phyloP scores from a whole-genome alignment of 2,113 vertebrate genomes.

The Camelus dromedarius region DNA sequence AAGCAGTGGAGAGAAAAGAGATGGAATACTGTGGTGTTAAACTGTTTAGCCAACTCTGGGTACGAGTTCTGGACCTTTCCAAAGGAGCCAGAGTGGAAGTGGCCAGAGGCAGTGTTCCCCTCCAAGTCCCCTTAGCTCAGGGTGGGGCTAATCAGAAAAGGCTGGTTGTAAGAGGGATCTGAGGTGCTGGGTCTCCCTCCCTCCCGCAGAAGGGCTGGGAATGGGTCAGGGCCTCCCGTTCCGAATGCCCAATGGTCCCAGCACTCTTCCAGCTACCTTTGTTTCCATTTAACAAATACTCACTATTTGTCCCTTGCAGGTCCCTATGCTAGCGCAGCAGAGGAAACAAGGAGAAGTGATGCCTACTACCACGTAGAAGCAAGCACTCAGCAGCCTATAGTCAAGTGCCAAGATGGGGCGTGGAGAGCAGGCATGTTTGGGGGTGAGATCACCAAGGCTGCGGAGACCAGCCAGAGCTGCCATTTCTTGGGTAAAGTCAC shows the following conservation, averaged over 20 bases:
- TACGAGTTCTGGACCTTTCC: neutral
- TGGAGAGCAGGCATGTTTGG: accelerated
- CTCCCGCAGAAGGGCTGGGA: neutral
- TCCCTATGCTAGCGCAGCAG: accelerated
- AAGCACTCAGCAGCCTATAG: accelerated
- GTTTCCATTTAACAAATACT: neutral
- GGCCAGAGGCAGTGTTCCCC: neutral
- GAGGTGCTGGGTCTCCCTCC: neutral
- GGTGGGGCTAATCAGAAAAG: neutral
- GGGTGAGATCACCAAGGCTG: neutral
- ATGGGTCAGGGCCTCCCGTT: neutral
- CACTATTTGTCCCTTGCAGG: neutral
- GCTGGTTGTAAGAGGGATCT: neutral
- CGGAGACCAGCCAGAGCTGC: neutral
- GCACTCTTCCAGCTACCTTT: neutral
- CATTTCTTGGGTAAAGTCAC: neutral
- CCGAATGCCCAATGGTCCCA: neutral
- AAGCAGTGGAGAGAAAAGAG: neutral
- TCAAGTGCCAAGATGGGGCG: accelerated
- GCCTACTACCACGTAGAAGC: neutral
- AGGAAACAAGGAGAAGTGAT: neutral
- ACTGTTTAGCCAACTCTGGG: too few species aligned
- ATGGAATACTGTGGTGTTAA: accelerated
- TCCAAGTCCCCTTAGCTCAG: neutral
- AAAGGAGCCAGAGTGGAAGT: neutral